Evolutionary conservation across 1,140 invertebrate genomes (phyloP), one percentile per base, ranked within the genome.

Genomic region (Drosophila mojavensis): DNA sequence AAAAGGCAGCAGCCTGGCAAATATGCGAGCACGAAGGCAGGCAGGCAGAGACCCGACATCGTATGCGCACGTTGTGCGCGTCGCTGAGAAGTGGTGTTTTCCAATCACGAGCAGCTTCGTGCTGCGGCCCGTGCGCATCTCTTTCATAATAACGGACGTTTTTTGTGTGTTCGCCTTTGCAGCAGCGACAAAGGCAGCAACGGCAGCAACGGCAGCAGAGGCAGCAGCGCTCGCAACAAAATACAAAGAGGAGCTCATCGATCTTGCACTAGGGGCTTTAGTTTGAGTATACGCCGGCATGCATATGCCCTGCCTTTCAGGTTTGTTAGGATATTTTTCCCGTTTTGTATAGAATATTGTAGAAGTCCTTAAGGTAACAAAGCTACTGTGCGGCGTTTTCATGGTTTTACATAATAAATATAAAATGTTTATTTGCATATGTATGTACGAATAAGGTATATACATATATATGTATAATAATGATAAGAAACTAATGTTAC

Each of bases 91-190:
- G 55, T 41, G 20, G 33, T 24, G 7, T 24, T 41, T 56, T 20
- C 9, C 17, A 24, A 13, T 5, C 30, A 39, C 17, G 51, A 33
- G 9, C n/a, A 28, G 13, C 5, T 0, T 68, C 36, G 36, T 24
- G 28, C 10, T 45, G n/a, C n/a, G 48, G 39, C 62, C 64, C 54
- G 54, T 9, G 20, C 50, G 6, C 72, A 75, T 56, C 72, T 69
- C 65, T 56, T 62, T 7, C 13, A 66, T 50, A 75, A 78, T 78
- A 78, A 75, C 76, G 76, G 76, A 78, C 72, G 45, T 65, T 70
- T 62, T 70, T 62, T 72, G 60, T 55, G 4, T 39, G 28, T 64
- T 69, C 63, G 70, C 41, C 59, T 74, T 39, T 43, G 43, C 45
- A 55, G 43, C 70, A 69, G 43, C 69, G 63, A 66, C 69, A 72